Evolutionary conservation across 2,797 vertebrate species (phyloP), one percentile per base, ranked within the genome.

Genomic region (Neostethus bicornis): DNA sequence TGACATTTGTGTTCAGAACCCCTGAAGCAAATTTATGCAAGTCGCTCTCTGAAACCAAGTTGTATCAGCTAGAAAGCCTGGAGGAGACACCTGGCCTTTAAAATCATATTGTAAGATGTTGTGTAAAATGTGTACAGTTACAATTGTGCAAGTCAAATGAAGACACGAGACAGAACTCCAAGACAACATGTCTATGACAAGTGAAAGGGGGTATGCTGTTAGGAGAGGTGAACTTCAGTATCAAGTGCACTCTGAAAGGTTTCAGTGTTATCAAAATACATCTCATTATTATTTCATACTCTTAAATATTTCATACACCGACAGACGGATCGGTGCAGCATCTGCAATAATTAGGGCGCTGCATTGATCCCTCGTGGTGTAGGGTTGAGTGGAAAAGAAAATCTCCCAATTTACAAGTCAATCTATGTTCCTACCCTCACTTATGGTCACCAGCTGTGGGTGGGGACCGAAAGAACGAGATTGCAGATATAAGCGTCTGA

Each of bases 41-140:
- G n/a, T 29, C 31, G 31, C 24, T 34, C 3, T 11, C 4, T 53
- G 41, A 69, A 44, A 25, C 34, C 12, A 10, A 43, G 31, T 17
- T 46, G 66, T 63, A 63, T 69, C 44, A 57, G 46, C 41, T 16
- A 56, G 29, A 42, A 51, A 70, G 47, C 50, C 65, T 20, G 0
- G 51, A 67, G 62, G 62, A 49, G 70, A 61, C 17, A 3, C 70
- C 59, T 64, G 61, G 52, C 58, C 51, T 62, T 66, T 44, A 19
- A 26, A 43, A 35, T 25, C 42, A 28, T 54, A 3, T 24, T 47
- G 28, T 37, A 41, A n/a, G 41, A 60, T 46, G 16, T 21, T 43
- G 25, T 41, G 20, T 50, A 10, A n/a, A 10, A 34, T 6, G 20
- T 14, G 7, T 59, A 56, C 42, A 73, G 20, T 26, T n/a, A 38